Evolutionary conservation across 2,888 invertebrate genomes (phyloP), one percentile per base, ranked within the genome.

Genomic region (Julus scandinavius): DNA sequence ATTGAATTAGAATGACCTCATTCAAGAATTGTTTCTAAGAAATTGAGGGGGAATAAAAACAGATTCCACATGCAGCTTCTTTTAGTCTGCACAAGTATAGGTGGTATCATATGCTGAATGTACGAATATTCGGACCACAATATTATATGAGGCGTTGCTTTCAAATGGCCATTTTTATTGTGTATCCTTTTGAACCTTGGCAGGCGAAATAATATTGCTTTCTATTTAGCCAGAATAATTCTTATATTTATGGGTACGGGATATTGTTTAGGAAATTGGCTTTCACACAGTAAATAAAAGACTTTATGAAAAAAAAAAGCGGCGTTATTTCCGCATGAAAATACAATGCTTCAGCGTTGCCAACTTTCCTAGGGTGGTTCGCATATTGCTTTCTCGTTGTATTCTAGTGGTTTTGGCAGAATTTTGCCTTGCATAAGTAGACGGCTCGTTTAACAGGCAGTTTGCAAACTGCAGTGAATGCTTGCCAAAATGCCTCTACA

Each of bases 271-370:
- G 20, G 63, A 72, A 72, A 72, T 72, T 72, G 63, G 63, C 63
- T 72, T 72, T 20, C 63, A 72, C 20, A 29, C 63, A 72, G 63
- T 72, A 72, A 72, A 72, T 72, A 72, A 72, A 72, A 9, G 20
- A 72, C 20, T 72, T 6, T 20, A 11, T 17, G 58, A 15, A 54
- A n/a, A 20, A 45, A 1, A 20, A 72, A 20, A 72, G 13, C 58
- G 58, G n/a, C 63, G 63, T 72, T 72, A 72, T 72, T 72, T 72
- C 63, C 63, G 63, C 63, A 58, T 58, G 58, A 17, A 58, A n/a
- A 58, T n/a, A 58, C 58, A 58, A 17, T 58, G 63, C 20, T 72
- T 72, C 63, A 72, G 20, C 63, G 63, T 72, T 72, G 20, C 63
- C 63, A 72, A 72, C n/a, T 72, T 29, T 72, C 20, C 20, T 45